A percentile compares a stretch with the other conserved stretches of the same genome.
phyloP scores from a whole-genome alignment of 2,797 vertebrate genomes.

The Xiphophorus birchmanni region DNA sequence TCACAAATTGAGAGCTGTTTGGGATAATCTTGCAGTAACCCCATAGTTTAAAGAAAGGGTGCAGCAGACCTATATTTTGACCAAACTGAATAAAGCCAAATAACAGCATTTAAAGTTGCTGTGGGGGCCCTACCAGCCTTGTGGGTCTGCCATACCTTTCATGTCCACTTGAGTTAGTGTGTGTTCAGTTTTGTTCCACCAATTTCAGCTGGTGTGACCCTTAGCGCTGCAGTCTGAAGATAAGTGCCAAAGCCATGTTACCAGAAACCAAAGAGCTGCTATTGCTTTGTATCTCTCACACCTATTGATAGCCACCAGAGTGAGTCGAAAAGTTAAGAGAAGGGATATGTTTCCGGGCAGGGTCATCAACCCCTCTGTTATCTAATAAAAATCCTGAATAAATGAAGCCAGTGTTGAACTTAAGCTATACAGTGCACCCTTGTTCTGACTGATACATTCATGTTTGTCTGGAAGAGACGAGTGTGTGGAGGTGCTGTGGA shows the following conservation, averaged over 20 bases:
- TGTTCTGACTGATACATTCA: constrained; percentile 67
- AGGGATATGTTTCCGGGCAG: constrained; percentile 45
- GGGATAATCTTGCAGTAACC: constrained; percentile 50
- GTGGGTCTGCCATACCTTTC: constrained; percentile 54
- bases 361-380: constrained; percentile 56
- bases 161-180: constrained; percentile 55
- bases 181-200: constrained; percentile 55
- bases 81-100: constrained; percentile 64
- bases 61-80: constrained; percentile 68
- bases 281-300: constrained; percentile 43
- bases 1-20: constrained; percentile 50
- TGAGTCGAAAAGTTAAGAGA: constrained; percentile 45
- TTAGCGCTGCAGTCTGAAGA: constrained; percentile 65
- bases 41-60: constrained; percentile 61
- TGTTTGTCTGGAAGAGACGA: constrained; percentile 46
- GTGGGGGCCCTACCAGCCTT: constrained; percentile 36
- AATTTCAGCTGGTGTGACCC: constrained; percentile 56
- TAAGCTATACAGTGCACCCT: constrained; percentile 55
- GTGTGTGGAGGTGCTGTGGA: constrained; percentile 21
- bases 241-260: constrained; percentile 63
- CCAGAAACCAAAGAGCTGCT: constrained; percentile 54
- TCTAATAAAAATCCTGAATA: constrained; percentile 36
- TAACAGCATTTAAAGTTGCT: constrained; percentile 62
- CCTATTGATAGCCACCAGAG: constrained; percentile 50
- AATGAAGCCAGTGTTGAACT: constrained; percentile 54